A percentile compares a stretch with the other conserved stretches of the same genome.
Evolutionary conservation across 2,888 invertebrate genomes (phyloP).

Genomic region (Stomorhina lunata): DNA sequence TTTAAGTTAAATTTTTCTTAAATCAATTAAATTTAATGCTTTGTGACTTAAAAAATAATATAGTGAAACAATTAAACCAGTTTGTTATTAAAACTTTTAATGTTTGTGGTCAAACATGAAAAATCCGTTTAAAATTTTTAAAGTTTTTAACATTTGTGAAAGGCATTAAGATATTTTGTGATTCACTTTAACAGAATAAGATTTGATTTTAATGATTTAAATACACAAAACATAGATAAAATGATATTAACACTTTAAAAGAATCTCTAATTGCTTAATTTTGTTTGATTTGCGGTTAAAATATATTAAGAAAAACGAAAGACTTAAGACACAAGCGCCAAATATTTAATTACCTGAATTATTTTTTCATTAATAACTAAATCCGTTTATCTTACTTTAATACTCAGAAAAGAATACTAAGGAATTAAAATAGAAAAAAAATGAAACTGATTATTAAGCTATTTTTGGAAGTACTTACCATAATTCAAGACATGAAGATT

Average conservation of each 20-base stretch:
- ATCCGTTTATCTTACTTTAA: no score
- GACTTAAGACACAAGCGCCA: constrained; percentile 70
- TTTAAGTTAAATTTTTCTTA: background rate
- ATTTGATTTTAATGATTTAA: background rate
- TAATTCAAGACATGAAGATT: no score
- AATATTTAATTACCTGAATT: no score
- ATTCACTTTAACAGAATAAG: background rate
- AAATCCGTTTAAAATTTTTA: background rate
- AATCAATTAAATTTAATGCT: background rate
- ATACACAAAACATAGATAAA: background rate
- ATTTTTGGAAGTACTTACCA: no score
- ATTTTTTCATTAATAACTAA: no score
- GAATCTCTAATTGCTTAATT: background rate
- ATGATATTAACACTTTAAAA: background rate
- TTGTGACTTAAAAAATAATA: background rate
- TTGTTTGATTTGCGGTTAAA: background rate
- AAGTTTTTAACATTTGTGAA: background rate
- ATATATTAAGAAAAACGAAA: constrained; percentile 71
- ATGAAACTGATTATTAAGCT: no score
- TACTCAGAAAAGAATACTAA: no score
- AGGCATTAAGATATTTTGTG: background rate
- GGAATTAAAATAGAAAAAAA: no score
- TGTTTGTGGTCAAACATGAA: no score
- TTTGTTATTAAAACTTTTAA: constrained; percentile 3
- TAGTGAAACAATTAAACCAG: background rate